Evolutionary conservation across 2,888 invertebrate species (phyloP).

Genomic region (Bibio marci): DNA sequence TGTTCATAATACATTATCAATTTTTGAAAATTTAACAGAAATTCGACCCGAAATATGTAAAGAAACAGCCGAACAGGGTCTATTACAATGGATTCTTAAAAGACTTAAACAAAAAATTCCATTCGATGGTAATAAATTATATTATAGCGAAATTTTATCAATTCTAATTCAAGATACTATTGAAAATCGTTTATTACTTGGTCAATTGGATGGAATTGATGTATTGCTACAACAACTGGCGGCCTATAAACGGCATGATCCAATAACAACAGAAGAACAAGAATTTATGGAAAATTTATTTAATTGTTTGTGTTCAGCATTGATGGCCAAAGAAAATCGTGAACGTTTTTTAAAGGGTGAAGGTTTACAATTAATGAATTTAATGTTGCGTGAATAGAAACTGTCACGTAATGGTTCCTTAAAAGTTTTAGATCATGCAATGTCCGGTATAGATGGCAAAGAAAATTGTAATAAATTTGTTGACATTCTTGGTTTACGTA

Average conservation of each 20-base stretch:
- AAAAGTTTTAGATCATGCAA: constrained; percentile 94
- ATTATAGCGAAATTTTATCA: constrained; percentile 89
- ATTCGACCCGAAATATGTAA: constrained; percentile 66
- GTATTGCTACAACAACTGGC: constrained; percentile 87
- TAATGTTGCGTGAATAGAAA: constrained; percentile 93
- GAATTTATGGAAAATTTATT: constrained; percentile 99
- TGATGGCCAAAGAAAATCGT: constrained; percentile 76
- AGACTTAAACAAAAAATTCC: constrained; percentile 74
- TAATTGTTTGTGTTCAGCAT: constrained; percentile 82
- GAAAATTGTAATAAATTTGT: constrained; percentile 97
- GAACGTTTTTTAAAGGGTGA: constrained; percentile 90
- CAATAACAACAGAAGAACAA: constrained; percentile 76
- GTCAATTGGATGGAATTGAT: constrained; percentile 93
- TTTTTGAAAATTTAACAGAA: constrained; percentile 91
- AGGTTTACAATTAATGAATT: constrained; percentile 95
- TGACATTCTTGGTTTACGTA: constrained; percentile 88
- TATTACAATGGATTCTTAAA: constrained; percentile 82
- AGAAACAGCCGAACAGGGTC: constrained; percentile 79
- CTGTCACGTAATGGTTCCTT: constrained; percentile 89
- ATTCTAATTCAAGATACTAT: constrained; percentile 84
- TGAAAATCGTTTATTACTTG: constrained; percentile 61
- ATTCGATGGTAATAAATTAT: constrained; percentile 89
- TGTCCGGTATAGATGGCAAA: constrained; percentile 81
- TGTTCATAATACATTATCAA: constrained; percentile 78
- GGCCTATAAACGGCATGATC: constrained; percentile 89